phyloP scores from a whole-genome alignment of 1,140 invertebrate genomes.

The Chlorops oryzae region DNA sequence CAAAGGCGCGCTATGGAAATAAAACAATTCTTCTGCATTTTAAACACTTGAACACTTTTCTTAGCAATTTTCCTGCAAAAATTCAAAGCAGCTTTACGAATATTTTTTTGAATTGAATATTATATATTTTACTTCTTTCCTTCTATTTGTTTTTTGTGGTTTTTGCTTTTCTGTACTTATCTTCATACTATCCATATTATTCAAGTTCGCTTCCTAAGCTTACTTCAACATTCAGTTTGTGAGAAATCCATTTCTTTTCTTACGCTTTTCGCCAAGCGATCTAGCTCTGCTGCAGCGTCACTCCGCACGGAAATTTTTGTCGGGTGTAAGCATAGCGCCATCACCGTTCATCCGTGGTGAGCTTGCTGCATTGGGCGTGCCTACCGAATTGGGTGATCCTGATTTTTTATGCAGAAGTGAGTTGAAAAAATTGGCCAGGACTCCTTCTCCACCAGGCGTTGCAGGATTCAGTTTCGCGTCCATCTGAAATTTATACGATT shows the following conservation, averaged over 20 bases:
- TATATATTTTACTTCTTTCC: no score
- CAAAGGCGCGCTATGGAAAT: no score
- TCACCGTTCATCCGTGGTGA: constrained; percentile 39
- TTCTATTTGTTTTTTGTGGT: no score
- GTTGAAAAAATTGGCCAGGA: constrained; percentile 97
- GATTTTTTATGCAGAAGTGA: constrained; percentile 90
- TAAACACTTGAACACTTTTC: no score
- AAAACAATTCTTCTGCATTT: no score
- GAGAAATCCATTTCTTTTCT: constrained; percentile 47
- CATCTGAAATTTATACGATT: constrained; percentile 51
- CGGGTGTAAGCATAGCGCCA: constrained; percentile 47
- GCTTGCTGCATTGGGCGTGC: constrained; percentile 40
- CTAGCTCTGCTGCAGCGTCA: constrained; percentile 87
- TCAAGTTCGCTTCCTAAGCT: no score
- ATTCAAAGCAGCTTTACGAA: no score
- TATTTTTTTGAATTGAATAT: no score
- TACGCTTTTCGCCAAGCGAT: constrained; percentile 65
- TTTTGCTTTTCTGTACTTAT: no score
- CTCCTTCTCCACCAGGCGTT: constrained; percentile 79
- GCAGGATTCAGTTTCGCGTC: constrained; percentile 60
- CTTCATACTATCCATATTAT: no score
- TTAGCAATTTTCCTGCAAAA: no score
- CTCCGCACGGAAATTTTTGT: constrained; percentile 70
- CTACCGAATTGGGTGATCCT: constrained; percentile 55
- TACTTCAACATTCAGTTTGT: constrained; percentile 44